Evolutionary conservation across 1,140 invertebrate genomes (phyloP).

Genomic region (Monochamus saltuarius): DNA sequence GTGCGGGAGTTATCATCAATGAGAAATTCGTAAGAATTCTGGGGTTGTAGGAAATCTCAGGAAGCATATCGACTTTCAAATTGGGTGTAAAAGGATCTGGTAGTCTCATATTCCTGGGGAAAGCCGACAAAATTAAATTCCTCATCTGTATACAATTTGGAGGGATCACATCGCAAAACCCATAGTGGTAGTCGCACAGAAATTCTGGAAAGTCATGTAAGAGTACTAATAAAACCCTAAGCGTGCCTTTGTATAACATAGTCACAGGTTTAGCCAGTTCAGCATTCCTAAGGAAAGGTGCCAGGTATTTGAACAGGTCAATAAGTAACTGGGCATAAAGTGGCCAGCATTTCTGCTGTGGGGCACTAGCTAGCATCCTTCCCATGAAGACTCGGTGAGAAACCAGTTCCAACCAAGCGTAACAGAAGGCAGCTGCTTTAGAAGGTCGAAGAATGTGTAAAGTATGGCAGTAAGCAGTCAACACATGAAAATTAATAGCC

Average conservation of each 20-base stretch:
- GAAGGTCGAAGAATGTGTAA: constrained; percentile 88
- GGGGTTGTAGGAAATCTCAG: constrained; percentile 82
- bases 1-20: constrained; percentile 80
- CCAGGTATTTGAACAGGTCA: constrained; percentile 94
- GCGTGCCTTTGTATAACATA: constrained; percentile 92
- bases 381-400: constrained; percentile 96
- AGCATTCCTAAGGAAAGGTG: constrained; percentile 95
- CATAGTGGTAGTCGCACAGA: constrained; percentile 97
- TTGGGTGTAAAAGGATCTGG: constrained; percentile 98
- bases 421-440: constrained; percentile 96
- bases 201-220: constrained; percentile 99
- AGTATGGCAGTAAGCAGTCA: constrained; percentile 89
- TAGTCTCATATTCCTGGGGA: constrained; percentile 95
- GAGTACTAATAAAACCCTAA: constrained; percentile 92
- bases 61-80: constrained; percentile 92
- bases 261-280: constrained; percentile 92
- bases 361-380: constrained; percentile 86
- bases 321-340: constrained; percentile 90
- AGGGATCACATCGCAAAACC: constrained; percentile 99
- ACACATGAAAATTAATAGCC: constrained; percentile 86
- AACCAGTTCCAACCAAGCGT: constrained; percentile 96
- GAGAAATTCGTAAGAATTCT: constrained; percentile 89
- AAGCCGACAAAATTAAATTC: constrained; percentile 96
- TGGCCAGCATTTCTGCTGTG: constrained; percentile 82
- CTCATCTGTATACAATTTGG: constrained; percentile 99